A percentile compares a stretch with the other conserved stretches of the same genome.
These are phyloP conservation scores for Falcaria lacertinaria DNA, from an alignment of 2,888 invertebrate species.

Conservation along the genomic window DNA sequence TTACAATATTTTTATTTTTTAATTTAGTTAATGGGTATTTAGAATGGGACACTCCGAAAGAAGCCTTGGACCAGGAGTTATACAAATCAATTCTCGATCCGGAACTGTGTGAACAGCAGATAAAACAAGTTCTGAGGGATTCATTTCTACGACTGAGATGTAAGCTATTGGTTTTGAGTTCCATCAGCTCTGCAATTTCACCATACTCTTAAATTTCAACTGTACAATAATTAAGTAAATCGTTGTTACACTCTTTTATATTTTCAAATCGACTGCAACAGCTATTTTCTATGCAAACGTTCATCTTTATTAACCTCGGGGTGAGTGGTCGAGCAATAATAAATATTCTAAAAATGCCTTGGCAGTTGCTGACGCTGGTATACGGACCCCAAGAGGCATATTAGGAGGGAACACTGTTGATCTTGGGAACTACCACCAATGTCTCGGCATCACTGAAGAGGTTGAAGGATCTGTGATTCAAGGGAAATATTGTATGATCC, in stretches of 20 bases:
- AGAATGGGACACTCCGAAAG: constrained; percentile 25
- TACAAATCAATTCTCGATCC: constrained; percentile 48
- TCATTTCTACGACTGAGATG: constrained; percentile 34
- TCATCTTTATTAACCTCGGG: too few species aligned
- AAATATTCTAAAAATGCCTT: constrained; percentile 2
- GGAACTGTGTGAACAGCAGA: constrained; percentile 44
- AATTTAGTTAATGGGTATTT: constrained; percentile 15
- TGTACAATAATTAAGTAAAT: too few species aligned
- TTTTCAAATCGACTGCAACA: too few species aligned
- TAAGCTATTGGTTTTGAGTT: too few species aligned
- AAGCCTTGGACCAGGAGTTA: constrained; percentile 42
- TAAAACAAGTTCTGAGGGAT: constrained; percentile 37
- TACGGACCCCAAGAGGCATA: constrained; percentile 48
- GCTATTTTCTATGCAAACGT: too few species aligned
- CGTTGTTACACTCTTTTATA: too few species aligned
- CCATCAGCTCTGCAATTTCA: too few species aligned
- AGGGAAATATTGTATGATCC: constrained; percentile 56
- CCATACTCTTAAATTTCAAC: too few species aligned
- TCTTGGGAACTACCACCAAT: constrained; percentile 49
- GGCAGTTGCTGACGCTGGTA: constrained; percentile 50
- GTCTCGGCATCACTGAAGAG: constrained; percentile 35
- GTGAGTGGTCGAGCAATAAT: background rate
- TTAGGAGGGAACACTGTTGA: constrained; percentile 39
- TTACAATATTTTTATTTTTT: background rate
- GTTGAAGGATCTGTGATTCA: constrained; percentile 32